Evolutionary conservation across 2,113 vertebrate genomes (phyloP).

Genomic region (Actenoides lindsayi): DNA sequence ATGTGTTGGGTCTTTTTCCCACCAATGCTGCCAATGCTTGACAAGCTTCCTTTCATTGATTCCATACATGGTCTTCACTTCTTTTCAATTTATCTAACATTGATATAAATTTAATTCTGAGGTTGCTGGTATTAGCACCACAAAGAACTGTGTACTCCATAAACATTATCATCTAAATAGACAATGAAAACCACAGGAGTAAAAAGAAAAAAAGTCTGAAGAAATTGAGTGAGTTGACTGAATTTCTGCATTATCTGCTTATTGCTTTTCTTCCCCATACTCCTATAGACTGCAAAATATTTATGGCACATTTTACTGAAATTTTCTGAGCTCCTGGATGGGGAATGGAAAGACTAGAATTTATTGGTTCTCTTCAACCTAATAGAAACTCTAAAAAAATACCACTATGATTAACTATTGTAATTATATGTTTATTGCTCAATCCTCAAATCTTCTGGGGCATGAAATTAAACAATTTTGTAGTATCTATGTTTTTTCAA

Average conservation of each 20-base stretch:
- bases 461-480: conserved; percentile 19
- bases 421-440: conserved; percentile 15
- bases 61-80: neutral
- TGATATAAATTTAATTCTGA: neutral
- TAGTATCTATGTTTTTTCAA: neutral
- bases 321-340: neutral
- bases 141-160: neutral
- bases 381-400: neutral
- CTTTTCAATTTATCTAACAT: neutral
- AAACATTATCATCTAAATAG: neutral
- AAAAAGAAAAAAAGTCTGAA: neutral
- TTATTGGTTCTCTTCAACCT: neutral
- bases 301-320: neutral
- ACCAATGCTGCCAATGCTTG: neutral
- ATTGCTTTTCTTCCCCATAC: neutral
- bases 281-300: neutral
- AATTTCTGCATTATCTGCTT: neutral
- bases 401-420: neutral
- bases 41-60: neutral
- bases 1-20: neutral
- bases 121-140: neutral
- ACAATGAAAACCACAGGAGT: neutral
- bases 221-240: neutral
- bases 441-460: conserved; percentile 35
- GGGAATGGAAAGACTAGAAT: neutral